These are phyloP conservation scores for Istiophorus platypterus DNA, from an alignment of 2,113 vertebrate genomes.

Conservation along the genomic window DNA sequence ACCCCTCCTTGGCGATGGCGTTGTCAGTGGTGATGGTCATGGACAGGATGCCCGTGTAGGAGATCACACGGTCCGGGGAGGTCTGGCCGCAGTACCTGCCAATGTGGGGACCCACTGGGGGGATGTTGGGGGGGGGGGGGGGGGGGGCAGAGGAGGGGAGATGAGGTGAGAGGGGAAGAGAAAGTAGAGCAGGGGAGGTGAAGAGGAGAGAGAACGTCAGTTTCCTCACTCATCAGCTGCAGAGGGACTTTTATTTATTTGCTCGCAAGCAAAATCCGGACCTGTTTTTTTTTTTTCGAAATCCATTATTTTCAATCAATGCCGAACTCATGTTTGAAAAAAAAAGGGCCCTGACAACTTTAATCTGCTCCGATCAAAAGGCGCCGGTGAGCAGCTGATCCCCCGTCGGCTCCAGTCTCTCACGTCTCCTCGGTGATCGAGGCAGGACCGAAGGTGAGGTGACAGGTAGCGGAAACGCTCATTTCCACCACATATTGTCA, in stretches of 20 bases:
- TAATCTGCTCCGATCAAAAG: background rate
- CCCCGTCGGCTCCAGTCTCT: constrained; percentile 15
- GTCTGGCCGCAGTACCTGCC: constrained; percentile 95
- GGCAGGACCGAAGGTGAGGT: constrained; percentile 42
- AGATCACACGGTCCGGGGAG: constrained; percentile 91
- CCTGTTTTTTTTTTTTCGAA: too few species aligned
- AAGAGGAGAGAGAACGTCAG: constrained; percentile 35
- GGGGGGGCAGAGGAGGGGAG: background rate
- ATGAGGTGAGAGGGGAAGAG: background rate
- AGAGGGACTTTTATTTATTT: too few species aligned
- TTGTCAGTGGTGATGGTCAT: constrained; percentile 97
- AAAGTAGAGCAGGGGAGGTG: background rate
- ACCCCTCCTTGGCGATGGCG: constrained; percentile 96
- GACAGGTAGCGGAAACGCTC: constrained; percentile 26
- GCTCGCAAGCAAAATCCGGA: too few species aligned
- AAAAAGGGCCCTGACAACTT: too few species aligned
- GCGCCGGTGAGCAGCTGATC: background rate
- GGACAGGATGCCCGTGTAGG: constrained; percentile 95
- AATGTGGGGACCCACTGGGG: constrained; percentile 92
- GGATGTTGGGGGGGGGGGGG: background rate
- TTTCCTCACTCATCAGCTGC: constrained; percentile 27
- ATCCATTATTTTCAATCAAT: background rate
- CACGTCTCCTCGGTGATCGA: constrained; percentile 19
- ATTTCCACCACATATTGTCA: background rate
- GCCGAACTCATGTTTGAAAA: constrained; percentile 8